Conservation (phyloP, 1,140 invertebrate genomes). For the Bombus haemorrhoidalis region DNA sequence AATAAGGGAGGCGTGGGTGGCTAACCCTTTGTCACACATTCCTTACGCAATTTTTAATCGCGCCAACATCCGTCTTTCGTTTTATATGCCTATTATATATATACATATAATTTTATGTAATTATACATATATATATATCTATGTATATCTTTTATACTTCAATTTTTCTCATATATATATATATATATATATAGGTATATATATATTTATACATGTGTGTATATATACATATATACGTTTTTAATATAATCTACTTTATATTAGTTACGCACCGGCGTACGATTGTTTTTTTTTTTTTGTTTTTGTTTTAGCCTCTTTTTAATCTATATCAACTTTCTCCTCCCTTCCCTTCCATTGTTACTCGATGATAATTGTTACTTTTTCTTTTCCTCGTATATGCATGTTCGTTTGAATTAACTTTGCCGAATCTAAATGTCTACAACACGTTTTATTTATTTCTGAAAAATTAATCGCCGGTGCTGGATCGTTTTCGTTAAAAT, state of each 20-base stretch:
- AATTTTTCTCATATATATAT: conserved; percentile 58
- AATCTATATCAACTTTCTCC: not conserved
- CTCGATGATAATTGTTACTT: not conserved
- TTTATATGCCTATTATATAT: conserved; percentile 66
- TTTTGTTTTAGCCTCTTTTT: not conserved
- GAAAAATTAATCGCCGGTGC: conserved; percentile 48
- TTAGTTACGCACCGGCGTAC: conserved; percentile 62
- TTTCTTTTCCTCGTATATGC: not conserved
- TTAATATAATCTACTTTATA: conserved; percentile 56
- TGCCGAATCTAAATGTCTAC: not conserved
- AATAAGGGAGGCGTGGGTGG: conserved; percentile 58
- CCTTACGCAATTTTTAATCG: conserved; percentile 60
- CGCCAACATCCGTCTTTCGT: conserved; percentile 57
- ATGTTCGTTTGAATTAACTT: too few species aligned
- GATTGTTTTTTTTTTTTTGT: conserved; percentile 28
- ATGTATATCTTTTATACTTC: conserved; percentile 21
- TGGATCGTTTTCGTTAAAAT: conserved; percentile 31
- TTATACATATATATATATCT: conserved; percentile 63
- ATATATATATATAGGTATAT: conserved; percentile 51
- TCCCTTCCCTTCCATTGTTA: not conserved
- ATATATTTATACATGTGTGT: conserved; percentile 58
- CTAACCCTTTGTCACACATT: conserved; percentile 51
- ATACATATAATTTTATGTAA: conserved; percentile 60
- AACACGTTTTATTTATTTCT: not conserved
- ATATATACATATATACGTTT: conserved; percentile 63